These are phyloP conservation scores for Sebastes schlegelii DNA, from an alignment of 2,113 vertebrate species.

Conservation along the genomic window DNA sequence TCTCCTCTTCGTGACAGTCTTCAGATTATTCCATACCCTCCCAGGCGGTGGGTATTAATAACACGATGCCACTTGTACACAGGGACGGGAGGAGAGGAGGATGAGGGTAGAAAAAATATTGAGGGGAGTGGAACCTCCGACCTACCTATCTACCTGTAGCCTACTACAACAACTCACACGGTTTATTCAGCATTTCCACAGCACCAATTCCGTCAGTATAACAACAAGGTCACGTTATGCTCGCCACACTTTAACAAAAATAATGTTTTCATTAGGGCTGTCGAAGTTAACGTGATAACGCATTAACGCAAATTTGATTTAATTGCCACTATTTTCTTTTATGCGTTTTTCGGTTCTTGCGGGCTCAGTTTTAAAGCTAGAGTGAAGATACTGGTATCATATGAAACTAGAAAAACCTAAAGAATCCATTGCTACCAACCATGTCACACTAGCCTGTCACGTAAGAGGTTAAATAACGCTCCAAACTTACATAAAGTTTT, in stretches of 20 bases:
- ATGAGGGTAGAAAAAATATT: not conserved
- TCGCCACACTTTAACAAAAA: not conserved
- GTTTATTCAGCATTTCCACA: not conserved
- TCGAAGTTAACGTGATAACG: no score
- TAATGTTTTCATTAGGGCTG: no score
- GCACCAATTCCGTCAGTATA: not conserved
- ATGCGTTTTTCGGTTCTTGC: no score
- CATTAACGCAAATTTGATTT: no score
- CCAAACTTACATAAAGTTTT: no score
- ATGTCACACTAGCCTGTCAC: no score
- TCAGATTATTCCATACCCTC: conserved; percentile 46
- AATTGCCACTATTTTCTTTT: no score
- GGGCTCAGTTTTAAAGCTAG: no score
- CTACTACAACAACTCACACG: not conserved
- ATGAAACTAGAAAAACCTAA: no score
- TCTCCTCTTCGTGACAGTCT: conserved; percentile 3
- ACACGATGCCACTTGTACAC: conserved; percentile 34
- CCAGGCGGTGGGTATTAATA: conserved; percentile 47
- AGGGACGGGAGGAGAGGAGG: not conserved
- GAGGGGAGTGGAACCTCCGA: not conserved
- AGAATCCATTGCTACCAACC: no score
- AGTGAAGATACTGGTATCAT: no score
- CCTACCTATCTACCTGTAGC: not conserved
- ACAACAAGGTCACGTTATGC: not conserved
- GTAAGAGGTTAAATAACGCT: no score